phyloP scores from a whole-genome alignment of 2,113 vertebrate species.

The Oreotragus oreotragus region DNA sequence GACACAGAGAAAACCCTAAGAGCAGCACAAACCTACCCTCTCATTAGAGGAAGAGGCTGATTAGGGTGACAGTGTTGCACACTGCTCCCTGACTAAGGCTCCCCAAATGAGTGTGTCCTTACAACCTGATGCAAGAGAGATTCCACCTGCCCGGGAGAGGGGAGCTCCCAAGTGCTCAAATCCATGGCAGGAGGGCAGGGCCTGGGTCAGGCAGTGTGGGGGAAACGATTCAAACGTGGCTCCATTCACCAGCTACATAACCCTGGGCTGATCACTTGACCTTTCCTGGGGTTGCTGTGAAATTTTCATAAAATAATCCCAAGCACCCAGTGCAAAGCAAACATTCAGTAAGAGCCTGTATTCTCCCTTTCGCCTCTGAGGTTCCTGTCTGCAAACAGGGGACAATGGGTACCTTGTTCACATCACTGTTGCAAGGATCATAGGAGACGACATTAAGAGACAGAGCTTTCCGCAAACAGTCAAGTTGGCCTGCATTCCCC shows the following conservation, averaged over 20 bases:
- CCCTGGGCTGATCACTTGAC: neutral
- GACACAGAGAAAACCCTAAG: fast-evolving
- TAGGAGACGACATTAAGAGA: neutral
- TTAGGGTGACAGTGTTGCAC: neutral
- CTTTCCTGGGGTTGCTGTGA: neutral
- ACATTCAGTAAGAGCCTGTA: neutral
- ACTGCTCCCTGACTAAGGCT: neutral
- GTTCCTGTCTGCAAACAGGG: neutral
- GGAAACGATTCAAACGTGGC: neutral
- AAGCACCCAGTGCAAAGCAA: neutral
- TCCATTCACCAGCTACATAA: neutral
- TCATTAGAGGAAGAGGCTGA: neutral
- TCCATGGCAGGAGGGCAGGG: neutral
- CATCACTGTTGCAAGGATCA: too few species aligned
- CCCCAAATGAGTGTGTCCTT: neutral
- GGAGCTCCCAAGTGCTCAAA: neutral
- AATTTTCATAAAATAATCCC: neutral
- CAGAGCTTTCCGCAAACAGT: neutral
- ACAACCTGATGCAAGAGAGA: neutral
- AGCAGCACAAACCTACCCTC: fast-evolving
- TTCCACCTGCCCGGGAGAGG: neutral
- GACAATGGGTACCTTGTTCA: neutral
- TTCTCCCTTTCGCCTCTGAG: neutral
- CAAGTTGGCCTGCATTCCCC: neutral
- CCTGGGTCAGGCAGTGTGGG: neutral